Base-by-base conservation (phyloP, 2,797 vertebrate species). In the Zenarchopterus dispar region DNA sequence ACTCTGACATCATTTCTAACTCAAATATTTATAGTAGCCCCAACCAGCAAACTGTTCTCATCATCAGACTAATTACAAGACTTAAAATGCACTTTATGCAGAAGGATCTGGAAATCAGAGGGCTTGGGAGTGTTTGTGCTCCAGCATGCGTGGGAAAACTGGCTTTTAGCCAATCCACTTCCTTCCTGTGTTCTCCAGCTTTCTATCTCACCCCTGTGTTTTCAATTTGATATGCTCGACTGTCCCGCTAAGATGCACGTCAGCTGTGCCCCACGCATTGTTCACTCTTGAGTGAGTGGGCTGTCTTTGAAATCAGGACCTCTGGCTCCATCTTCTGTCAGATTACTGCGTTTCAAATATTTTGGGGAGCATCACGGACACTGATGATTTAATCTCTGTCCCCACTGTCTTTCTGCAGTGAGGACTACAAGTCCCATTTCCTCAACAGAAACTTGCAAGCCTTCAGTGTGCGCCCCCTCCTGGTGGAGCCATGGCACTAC, bases 401-500 rank as follows among this genome's bases (percentile, higher is more conserved):
- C 2, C 23, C 57, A 8, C 57, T 39, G 21, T 59, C 21, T 67
- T 71, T 62, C 48, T 48, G 13, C 90, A 99, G 97, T 0, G 90
- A 97, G 84, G 90, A 95, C 63, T 97, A 98, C 92, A 99, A 95
- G 87, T 91, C 78, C 21, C 93, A 98, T 56, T 99, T 97, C 53
- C 66, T 84, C 55, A 95, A 94, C 1, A 91, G 97, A 62, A 95
- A 97, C 85, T 72, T 99, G 63, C 88, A 88, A 67, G 95, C 95
- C 51, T 99, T 92, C 84, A 98, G 97, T 0, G 90, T 93, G n/a
- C 92, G 62, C 71, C 98, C 97, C 1, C 95, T 97, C 39, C 92
- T 98, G 62, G 95, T 95, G 1, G 94, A 95, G 60, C 98, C 98
- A 0, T 96, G 95, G 9, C 96, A 98, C 84, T 99, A 98, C 0